These are phyloP conservation scores for Drosophila austrosaltans DNA, from an alignment of 2,888 invertebrate species.

Conservation along the genomic window DNA sequence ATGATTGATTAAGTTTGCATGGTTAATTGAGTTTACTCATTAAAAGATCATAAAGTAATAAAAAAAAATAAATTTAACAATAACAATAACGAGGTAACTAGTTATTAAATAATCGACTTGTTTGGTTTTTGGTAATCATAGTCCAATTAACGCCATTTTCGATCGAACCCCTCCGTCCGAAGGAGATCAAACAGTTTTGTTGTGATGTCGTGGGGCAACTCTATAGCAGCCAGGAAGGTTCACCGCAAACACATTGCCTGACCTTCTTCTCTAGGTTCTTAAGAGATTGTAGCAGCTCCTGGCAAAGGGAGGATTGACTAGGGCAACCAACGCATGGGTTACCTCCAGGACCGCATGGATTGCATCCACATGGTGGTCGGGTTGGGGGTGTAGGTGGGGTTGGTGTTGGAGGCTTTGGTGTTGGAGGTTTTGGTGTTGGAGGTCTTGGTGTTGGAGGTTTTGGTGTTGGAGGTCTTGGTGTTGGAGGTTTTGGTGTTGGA, in stretches of 20 bases:
- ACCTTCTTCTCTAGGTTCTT: conserved; percentile 11
- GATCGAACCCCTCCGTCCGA: background rate
- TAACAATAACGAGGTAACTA: background rate
- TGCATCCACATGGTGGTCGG: conserved; percentile 16
- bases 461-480: background rate
- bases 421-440: background rate
- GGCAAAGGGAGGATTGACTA: conserved; percentile 16
- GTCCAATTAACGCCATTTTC: background rate
- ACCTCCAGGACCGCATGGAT: conserved; percentile 42
- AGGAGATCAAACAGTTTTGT: background rate
- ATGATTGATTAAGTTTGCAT: background rate
- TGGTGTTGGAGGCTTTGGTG: background rate
- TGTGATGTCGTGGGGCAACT: background rate
- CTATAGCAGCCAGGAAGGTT: background rate
- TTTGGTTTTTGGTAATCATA: conserved; percentile 3
- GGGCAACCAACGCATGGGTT: conserved; percentile 28
- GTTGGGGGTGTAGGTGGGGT: background rate
- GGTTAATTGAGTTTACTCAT: background rate
- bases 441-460: background rate
- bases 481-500: background rate
- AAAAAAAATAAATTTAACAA: background rate
- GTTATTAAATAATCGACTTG: background rate
- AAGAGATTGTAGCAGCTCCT: background rate
- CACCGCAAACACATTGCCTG: conserved; percentile 38
- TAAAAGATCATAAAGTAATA: background rate